Conservation (phyloP, 2,113 vertebrate genomes). For the Sus scrofa region DNA sequence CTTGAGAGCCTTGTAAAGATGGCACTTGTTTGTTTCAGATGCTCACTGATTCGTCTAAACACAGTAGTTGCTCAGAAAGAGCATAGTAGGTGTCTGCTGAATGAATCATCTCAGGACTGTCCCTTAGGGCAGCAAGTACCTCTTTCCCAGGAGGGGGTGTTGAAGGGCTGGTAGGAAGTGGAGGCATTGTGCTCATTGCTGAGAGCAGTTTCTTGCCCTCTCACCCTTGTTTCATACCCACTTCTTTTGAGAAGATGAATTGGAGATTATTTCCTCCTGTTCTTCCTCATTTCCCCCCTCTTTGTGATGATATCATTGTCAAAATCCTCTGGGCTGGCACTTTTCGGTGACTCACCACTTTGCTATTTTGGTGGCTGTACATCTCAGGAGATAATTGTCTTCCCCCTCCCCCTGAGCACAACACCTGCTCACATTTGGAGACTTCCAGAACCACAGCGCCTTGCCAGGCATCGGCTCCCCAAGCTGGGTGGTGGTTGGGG, state of each 20-base stretch:
- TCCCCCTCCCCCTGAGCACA: neutral
- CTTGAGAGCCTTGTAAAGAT: neutral
- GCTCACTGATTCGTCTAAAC: neutral
- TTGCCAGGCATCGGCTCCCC: neutral
- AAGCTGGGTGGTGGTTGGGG: neutral
- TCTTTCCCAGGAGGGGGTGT: neutral
- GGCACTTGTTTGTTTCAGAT: neutral
- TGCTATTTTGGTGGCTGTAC: constrained; percentile 58
- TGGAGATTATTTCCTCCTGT: constrained; percentile 6
- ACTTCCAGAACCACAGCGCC: neutral
- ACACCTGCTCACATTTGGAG: constrained; percentile 55
- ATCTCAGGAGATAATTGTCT: constrained; percentile 1
- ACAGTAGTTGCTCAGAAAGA: neutral
- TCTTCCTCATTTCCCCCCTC: neutral
- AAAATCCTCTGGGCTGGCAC: neutral
- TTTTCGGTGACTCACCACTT: constrained; percentile 61
- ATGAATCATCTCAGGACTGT: neutral
- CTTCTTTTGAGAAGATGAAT: neutral
- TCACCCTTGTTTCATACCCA: neutral
- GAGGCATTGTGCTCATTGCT: neutral
- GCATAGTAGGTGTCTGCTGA: neutral
- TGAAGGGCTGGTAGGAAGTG: neutral
- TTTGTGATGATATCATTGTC: constrained; percentile 13
- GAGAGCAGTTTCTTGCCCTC: neutral
- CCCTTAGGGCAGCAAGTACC: neutral